Conservation (phyloP, 2,888 invertebrate species). For the Trissolcus brochymenae region DNA sequence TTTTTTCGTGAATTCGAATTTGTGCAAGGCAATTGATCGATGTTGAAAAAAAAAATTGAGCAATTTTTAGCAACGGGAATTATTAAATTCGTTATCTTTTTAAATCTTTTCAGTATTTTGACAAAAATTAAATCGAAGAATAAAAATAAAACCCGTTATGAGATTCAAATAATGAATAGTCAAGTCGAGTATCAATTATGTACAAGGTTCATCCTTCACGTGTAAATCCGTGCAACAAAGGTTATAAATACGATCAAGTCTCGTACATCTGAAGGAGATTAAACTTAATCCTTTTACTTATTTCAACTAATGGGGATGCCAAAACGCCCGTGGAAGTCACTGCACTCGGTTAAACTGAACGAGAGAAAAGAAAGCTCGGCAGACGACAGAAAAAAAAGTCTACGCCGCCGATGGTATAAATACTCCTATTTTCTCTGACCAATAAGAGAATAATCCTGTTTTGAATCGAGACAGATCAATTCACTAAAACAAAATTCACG, state of each 20-base stretch:
- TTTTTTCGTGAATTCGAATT: too few species aligned
- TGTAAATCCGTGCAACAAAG: conserved; percentile 22
- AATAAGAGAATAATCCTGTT: too few species aligned
- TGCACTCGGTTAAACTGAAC: conserved; percentile 30
- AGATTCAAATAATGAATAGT: conserved; percentile 13
- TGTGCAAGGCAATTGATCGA: too few species aligned
- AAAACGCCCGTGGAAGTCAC: conserved; percentile 17
- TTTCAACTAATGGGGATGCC: conserved; percentile 29
- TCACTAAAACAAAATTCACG: too few species aligned
- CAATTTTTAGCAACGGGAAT: neutral
- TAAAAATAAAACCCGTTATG: neutral
- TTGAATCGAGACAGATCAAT: too few species aligned
- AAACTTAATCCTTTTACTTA: conserved; percentile 38
- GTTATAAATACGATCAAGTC: conserved; percentile 38
- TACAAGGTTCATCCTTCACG: conserved; percentile 5
- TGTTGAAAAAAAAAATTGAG: neutral
- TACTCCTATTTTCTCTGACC: too few species aligned
- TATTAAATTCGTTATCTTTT: neutral
- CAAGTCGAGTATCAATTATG: conserved; percentile 24
- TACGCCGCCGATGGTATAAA: too few species aligned
- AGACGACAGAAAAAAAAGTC: conserved; percentile 5
- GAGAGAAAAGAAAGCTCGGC: conserved; percentile 20
- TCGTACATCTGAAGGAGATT: conserved; percentile 36
- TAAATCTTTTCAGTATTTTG: neutral
- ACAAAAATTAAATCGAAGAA: neutral